These are phyloP conservation scores for Psittacula echo DNA, from an alignment of 2,797 vertebrate species.

Conservation along the genomic window DNA sequence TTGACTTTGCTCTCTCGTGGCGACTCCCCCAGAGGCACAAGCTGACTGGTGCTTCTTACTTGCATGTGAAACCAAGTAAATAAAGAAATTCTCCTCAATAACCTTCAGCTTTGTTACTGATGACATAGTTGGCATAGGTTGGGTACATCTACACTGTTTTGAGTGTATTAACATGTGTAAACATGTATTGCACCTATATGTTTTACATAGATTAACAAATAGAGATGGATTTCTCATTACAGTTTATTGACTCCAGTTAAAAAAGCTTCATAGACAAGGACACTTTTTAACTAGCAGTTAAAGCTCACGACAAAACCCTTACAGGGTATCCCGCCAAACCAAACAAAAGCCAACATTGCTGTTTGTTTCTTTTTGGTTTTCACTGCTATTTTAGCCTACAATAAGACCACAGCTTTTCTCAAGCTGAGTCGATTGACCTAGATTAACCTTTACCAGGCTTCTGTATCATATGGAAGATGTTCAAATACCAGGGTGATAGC, in stretches of 20 bases:
- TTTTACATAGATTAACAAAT: neutral
- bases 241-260: neutral
- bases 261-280: neutral
- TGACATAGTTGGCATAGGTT: neutral
- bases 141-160: neutral
- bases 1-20: neutral
- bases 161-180: neutral
- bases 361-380: neutral
- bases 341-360: neutral
- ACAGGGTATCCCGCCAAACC: neutral
- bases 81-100: neutral
- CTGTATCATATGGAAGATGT: neutral
- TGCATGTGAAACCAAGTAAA: neutral
- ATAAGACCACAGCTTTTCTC: neutral
- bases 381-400: neutral
- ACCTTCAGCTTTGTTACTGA: neutral
- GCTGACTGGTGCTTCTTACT: neutral
- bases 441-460: conserved; percentile 1
- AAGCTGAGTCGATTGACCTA: neutral
- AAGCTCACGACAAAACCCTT: neutral
- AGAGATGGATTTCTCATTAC: neutral
- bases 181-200: neutral
- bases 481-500: neutral
- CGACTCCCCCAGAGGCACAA: neutral
- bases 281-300: neutral